Evolutionary conservation across 2,113 vertebrate species (phyloP).

Genomic region (Gymnobelideus leadbeateri): DNA sequence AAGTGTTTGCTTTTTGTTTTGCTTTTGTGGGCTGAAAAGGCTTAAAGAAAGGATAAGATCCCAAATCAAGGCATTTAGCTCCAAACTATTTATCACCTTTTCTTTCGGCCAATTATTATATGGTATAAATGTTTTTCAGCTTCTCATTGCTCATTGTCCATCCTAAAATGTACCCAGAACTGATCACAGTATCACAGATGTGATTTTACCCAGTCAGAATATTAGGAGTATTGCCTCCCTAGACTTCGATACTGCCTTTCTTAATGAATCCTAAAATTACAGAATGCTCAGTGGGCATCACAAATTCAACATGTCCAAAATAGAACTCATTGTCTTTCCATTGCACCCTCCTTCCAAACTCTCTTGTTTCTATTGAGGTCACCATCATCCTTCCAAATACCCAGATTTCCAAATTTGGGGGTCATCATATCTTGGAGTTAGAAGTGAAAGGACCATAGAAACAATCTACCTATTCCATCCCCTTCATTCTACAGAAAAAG

Average conservation of each 20-base stretch:
- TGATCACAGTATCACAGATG: not conserved
- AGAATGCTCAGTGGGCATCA: too few relatives aligned
- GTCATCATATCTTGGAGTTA: not conserved
- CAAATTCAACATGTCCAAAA: too few relatives aligned
- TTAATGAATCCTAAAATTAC: not conserved
- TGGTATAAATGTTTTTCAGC: not conserved
- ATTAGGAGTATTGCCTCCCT: not conserved
- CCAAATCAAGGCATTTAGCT: not conserved
- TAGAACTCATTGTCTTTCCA: not conserved
- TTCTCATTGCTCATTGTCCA: not conserved
- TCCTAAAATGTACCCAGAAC: not conserved
- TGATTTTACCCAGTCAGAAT: not conserved
- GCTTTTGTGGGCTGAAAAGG: too few relatives aligned
- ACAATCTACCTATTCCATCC: not conserved
- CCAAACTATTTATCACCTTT: not conserved
- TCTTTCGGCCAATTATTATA: not conserved
- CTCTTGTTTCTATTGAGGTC: not conserved
- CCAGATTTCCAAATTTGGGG: not conserved
- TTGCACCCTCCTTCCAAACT: not conserved
- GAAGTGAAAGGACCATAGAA: not conserved
- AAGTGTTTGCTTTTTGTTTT: not conserved
- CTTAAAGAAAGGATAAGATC: not conserved
- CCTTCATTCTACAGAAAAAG: not conserved
- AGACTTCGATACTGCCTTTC: not conserved
- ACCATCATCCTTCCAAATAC: not conserved